Evolutionary conservation across 1,140 invertebrate species (phyloP).

Genomic region (Macrobrachium nipponense): DNA sequence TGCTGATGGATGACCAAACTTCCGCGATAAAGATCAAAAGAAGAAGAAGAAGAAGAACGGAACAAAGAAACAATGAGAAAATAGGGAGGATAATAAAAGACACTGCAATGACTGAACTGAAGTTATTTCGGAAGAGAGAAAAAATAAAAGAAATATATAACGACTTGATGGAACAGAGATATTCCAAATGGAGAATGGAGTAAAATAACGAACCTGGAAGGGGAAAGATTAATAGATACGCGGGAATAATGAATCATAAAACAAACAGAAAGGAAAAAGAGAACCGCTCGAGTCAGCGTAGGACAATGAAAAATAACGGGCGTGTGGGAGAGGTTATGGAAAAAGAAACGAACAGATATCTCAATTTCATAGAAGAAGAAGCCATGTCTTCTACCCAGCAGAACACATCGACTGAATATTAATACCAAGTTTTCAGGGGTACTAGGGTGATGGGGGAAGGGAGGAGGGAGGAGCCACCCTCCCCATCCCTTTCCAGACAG

Average conservation of each 20-base stretch:
- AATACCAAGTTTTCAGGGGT: no score
- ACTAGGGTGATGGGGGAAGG: no score
- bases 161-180: no score
- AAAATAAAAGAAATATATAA: no score
- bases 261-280: neutral
- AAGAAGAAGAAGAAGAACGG: conserved; percentile 5
- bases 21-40: neutral
- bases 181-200: no score
- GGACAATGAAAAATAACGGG: neutral
- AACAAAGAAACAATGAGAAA: neutral
- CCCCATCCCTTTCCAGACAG: no score
- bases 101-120: neutral
- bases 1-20: neutral
- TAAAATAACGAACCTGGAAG: no score
- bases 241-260: neutral
- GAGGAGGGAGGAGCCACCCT: no score
- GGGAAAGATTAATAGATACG: neutral
- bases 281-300: neutral
- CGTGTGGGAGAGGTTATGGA: neutral
- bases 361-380: neutral
- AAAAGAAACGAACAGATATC: no score
- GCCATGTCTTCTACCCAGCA: no score
- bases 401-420: no score
- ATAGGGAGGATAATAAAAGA: neutral
- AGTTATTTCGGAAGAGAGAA: no score